phyloP scores from a whole-genome alignment of 2,113 vertebrate genomes.

The Capricornis sumatraensis region DNA sequence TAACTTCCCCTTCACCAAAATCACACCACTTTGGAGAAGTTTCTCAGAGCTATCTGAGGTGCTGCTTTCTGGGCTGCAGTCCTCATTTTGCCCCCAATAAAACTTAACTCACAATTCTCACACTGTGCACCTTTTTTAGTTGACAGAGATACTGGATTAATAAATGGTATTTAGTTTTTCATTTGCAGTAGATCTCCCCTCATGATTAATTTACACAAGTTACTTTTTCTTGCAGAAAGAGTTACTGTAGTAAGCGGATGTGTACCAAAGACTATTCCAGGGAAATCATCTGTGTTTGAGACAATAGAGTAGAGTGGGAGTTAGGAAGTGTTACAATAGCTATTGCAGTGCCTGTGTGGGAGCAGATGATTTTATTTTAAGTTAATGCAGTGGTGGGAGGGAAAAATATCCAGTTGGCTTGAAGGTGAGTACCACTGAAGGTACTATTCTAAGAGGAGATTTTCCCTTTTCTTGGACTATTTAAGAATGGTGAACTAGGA shows the following conservation, averaged over 20 bases:
- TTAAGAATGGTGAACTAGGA: not conserved
- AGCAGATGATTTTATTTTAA: not conserved
- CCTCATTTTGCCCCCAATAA: not conserved
- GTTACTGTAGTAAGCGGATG: not conserved
- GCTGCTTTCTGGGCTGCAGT: not conserved
- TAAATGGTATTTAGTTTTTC: not conserved
- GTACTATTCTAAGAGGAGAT: not conserved
- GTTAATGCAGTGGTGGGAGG: not conserved
- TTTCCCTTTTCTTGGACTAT: not conserved
- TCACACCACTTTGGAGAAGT: not conserved
- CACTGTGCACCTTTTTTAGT: not conserved
- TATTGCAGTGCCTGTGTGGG: not conserved
- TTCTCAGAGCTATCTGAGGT: not conserved
- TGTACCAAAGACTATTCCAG: not conserved
- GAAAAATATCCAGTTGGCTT: not conserved
- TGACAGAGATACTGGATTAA: not conserved
- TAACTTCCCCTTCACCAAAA: not conserved
- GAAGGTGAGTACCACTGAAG: not conserved
- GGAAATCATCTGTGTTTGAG: not conserved
- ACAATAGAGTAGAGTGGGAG: not conserved
- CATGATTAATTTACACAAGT: not conserved
- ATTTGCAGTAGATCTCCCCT: not conserved
- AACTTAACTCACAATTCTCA: not conserved
- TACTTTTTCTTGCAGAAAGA: not conserved
- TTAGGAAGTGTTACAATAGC: not conserved